Evolutionary conservation across 2,888 invertebrate genomes (phyloP).

Genomic region (Dasypogon diadema): DNA sequence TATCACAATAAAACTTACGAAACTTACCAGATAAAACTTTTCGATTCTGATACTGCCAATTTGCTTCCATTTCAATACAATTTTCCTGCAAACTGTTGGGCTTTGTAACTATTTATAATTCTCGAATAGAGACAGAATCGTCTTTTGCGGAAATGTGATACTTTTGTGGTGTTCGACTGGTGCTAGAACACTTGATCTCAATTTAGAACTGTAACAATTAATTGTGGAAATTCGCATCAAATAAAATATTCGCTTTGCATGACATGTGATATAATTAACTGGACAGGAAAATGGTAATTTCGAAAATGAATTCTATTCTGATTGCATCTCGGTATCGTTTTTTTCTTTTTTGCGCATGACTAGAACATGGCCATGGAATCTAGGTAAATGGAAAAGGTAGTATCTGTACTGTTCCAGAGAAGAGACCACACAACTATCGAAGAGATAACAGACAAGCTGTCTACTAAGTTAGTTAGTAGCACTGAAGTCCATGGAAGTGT

Average conservation of each 20-base stretch:
- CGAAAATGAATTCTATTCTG: slow-evolving; percentile 29
- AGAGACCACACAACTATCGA: slow-evolving; percentile 4
- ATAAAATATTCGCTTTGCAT: slow-evolving; percentile 6
- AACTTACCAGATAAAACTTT: too few relatives aligned
- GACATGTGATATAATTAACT: slow-evolving; percentile 8
- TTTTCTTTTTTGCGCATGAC: slow-evolving; percentile 36
- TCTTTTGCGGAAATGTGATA: slow-evolving; percentile 37
- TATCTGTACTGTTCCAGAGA: not conserved
- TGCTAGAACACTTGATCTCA: slow-evolving; percentile 8
- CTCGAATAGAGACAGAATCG: not conserved
- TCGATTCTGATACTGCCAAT: too few relatives aligned
- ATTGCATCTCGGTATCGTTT: slow-evolving; percentile 38
- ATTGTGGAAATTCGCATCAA: slow-evolving; percentile 34
- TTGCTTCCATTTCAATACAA: not conserved
- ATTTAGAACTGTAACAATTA: slow-evolving; percentile 13
- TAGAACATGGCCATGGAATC: slow-evolving; percentile 5
- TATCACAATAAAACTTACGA: too few relatives aligned
- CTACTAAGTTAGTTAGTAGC: slow-evolving; percentile 35
- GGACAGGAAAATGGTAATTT: slow-evolving; percentile 43
- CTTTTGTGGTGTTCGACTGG: slow-evolving; percentile 13
- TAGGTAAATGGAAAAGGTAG: slow-evolving; percentile 13
- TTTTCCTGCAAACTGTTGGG: not conserved
- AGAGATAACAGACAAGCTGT: slow-evolving; percentile 43
- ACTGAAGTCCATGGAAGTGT: slow-evolving; percentile 9
- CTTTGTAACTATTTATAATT: not conserved